Evolutionary conservation across 2,113 vertebrate genomes (phyloP).

Genomic region (Limanda limanda): DNA sequence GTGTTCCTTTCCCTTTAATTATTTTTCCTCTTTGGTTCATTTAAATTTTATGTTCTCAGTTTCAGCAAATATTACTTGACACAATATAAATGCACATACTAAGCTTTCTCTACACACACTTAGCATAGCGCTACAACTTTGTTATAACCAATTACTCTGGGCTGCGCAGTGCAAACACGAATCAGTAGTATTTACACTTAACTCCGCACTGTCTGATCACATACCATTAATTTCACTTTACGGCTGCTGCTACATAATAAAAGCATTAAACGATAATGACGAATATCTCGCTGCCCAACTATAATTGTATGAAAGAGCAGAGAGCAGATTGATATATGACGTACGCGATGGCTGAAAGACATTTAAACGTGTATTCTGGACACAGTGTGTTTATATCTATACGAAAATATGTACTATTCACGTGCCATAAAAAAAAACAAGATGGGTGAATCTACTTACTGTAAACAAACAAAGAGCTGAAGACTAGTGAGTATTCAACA

Average conservation of each 20-base stretch:
- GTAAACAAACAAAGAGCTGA: constrained; percentile 75
- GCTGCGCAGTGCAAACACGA: constrained; percentile 67
- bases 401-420: constrained; percentile 65
- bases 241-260: constrained; percentile 72
- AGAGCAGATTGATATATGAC: constrained; percentile 22
- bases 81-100: constrained; percentile 63
- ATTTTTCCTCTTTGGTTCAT: constrained; percentile 12
- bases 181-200: constrained; percentile 49
- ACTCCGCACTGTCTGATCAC: constrained; percentile 55
- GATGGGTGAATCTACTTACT: constrained; percentile 64
- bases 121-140: constrained; percentile 44
- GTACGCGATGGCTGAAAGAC: constrained; percentile 34
- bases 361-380: constrained; percentile 30
- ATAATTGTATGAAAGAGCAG: constrained; percentile 42
- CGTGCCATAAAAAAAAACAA: constrained; percentile 78
- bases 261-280: constrained; percentile 48
- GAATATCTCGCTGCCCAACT: constrained; percentile 52
- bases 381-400: constrained; percentile 53
- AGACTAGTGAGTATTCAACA: constrained; percentile 43
- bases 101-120: constrained; percentile 62
- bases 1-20: constrained; percentile 60
- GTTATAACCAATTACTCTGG: constrained; percentile 54
- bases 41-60: constrained; percentile 39
- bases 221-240: constrained; percentile 47
- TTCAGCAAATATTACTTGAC: constrained; percentile 61